phyloP scores from a whole-genome alignment of 2,113 vertebrate genomes.

The Tachuris rubrigastra region DNA sequence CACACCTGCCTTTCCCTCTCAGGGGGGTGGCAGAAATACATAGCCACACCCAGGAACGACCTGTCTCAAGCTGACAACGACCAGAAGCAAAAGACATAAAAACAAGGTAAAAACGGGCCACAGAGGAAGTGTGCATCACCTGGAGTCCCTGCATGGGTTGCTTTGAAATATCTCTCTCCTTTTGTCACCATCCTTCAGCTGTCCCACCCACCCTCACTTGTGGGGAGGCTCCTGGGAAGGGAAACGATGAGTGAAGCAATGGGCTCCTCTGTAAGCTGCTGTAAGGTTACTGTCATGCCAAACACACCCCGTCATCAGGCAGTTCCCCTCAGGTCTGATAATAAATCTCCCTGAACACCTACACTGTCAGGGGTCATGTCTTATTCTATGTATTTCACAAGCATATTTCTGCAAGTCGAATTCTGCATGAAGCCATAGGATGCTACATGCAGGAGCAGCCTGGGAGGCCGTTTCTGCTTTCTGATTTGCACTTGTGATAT shows the following conservation, averaged over 20 bases:
- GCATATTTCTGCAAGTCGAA: slow-evolving; percentile 10
- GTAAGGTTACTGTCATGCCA: neutral
- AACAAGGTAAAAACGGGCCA: neutral
- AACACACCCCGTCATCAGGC: neutral
- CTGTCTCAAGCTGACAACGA: neutral
- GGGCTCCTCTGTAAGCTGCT: neutral
- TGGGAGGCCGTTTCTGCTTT: neutral
- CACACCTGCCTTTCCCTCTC: neutral
- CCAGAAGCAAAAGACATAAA: neutral
- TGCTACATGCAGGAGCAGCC: neutral
- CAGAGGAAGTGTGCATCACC: neutral
- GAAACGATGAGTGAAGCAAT: neutral
- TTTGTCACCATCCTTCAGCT: neutral
- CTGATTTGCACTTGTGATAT: neutral
- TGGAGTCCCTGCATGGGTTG: fast-evolving
- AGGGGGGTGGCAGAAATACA: neutral
- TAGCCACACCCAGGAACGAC: neutral
- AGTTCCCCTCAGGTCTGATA: neutral
- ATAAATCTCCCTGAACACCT: slow-evolving; percentile 3
- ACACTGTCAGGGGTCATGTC: neutral
- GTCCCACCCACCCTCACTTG: neutral
- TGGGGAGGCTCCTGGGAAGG: neutral
- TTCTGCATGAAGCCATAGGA: neutral
- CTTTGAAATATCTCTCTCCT: neutral
- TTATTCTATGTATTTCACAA: neutral